These are phyloP conservation scores for Oceanodroma tethys DNA, from an alignment of 2,113 vertebrate genomes.

Conservation along the genomic window DNA sequence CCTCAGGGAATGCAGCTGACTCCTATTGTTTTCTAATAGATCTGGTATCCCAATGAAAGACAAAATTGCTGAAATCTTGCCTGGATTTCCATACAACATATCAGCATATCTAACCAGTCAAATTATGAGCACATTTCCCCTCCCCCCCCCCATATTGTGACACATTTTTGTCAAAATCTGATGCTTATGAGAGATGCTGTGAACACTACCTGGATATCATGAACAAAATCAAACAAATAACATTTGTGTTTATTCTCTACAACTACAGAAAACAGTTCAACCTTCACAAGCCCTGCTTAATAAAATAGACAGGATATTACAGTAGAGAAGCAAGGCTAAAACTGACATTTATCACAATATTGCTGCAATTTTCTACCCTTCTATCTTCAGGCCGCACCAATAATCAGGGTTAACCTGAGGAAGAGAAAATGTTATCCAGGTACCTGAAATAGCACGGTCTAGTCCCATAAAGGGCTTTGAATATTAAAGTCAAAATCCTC, in stretches of 20 bases:
- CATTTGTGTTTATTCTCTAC: neutral
- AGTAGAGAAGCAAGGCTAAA: neutral
- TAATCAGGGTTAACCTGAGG: neutral
- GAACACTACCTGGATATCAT: neutral
- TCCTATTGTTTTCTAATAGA: slow-evolving; percentile 1
- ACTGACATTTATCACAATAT: neutral
- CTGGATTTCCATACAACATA: neutral
- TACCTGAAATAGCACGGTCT: neutral
- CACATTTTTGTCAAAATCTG: neutral
- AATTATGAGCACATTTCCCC: neutral
- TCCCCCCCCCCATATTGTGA: neutral
- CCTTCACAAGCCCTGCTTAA: neutral
- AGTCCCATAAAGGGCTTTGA: neutral
- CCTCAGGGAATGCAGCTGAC: neutral
- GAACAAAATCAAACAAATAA: neutral
- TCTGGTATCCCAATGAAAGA: neutral
- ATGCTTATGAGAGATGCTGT: neutral
- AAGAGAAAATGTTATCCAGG: neutral
- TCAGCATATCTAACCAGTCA: neutral
- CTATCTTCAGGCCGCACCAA: neutral
- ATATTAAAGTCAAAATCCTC: neutral
- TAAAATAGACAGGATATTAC: neutral
- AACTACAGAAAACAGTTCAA: neutral
- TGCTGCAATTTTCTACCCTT: neutral
- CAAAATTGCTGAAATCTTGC: neutral